phyloP scores from a whole-genome alignment of 2,888 invertebrate genomes.

The Phengaris alcon region DNA sequence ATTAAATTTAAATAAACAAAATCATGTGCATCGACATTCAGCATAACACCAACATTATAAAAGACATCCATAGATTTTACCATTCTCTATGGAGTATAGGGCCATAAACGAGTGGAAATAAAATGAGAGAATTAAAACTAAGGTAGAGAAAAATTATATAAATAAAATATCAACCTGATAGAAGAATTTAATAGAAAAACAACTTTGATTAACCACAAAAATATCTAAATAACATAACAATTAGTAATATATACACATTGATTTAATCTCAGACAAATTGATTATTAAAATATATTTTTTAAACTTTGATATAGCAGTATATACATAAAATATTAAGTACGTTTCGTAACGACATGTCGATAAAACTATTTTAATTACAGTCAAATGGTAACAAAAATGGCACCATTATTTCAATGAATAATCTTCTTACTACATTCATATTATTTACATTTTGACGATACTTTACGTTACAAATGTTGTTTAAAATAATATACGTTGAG shows the following conservation, averaged over 20 bases:
- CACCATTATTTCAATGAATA: slow-evolving; percentile 52
- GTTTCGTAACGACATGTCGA: slow-evolving; percentile 14
- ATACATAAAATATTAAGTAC: slow-evolving; percentile 32
- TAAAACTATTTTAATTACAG: slow-evolving; percentile 36
- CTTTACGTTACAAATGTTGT: background rate
- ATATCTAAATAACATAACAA: slow-evolving; percentile 20
- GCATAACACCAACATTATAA: slow-evolving; percentile 1
- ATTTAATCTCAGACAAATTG: slow-evolving; percentile 26
- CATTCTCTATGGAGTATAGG: slow-evolving; percentile 1
- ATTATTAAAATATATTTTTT: slow-evolving; percentile 14
- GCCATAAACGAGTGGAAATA: background rate
- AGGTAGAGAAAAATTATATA: slow-evolving; percentile 25
- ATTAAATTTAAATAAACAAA: background rate
- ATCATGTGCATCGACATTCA: slow-evolving; percentile 1
- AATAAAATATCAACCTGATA: slow-evolving; percentile 28
- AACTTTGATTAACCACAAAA: slow-evolving; percentile 23
- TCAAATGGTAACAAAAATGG: slow-evolving; percentile 72
- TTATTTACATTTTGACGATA: background rate
- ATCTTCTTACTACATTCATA: slow-evolving; percentile 3
- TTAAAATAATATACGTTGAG: background rate
- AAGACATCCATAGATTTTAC: slow-evolving; percentile 11
- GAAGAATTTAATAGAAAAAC: slow-evolving; percentile 24
- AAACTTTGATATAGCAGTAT: background rate
- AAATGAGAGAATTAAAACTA: slow-evolving; percentile 1
- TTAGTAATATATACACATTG: background rate